Conservation (phyloP, 2,888 invertebrate genomes). For the Tribolium freemani region DNA sequence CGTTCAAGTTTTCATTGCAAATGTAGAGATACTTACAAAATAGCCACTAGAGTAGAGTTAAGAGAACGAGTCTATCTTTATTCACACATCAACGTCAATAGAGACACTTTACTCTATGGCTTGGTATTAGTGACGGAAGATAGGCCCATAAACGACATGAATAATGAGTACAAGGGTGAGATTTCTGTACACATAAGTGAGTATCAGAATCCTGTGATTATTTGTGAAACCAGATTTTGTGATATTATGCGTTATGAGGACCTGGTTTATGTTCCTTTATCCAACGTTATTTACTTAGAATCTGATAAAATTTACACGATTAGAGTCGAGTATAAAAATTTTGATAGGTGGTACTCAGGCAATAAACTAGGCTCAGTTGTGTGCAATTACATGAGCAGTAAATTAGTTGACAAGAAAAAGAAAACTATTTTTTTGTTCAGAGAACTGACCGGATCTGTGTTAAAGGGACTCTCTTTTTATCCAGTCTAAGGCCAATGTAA, state of each 20-base stretch:
- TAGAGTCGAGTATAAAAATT: constrained; percentile 57
- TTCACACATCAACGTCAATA: constrained; percentile 49
- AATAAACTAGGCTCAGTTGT: constrained; percentile 50
- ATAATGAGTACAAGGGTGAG: constrained; percentile 1
- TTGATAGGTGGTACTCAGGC: constrained; percentile 16
- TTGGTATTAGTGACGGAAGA: constrained; percentile 50
- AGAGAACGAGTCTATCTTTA: constrained; percentile 48
- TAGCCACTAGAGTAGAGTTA: constrained; percentile 53
- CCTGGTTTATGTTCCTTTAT: constrained; percentile 52
- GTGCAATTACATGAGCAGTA: constrained; percentile 58
- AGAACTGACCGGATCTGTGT: constrained; percentile 59
- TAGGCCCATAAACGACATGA: neutral
- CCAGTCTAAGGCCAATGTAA: constrained; percentile 38
- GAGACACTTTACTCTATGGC: constrained; percentile 53
- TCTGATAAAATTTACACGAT: constrained; percentile 56
- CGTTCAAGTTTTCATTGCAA: constrained; percentile 31
- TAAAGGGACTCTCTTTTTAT: constrained; percentile 62
- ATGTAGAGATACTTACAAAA: constrained; percentile 53
- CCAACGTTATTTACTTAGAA: constrained; percentile 54
- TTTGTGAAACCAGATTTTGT: constrained; percentile 48
- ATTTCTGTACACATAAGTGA: constrained; percentile 42
- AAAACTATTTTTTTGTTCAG: constrained; percentile 55
- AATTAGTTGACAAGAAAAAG: constrained; percentile 48
- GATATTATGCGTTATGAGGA: constrained; percentile 50
- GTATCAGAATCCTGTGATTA: constrained; percentile 35